Evolutionary conservation across 2,888 invertebrate genomes (phyloP).

Genomic region (Ichneumoninae sp.): DNA sequence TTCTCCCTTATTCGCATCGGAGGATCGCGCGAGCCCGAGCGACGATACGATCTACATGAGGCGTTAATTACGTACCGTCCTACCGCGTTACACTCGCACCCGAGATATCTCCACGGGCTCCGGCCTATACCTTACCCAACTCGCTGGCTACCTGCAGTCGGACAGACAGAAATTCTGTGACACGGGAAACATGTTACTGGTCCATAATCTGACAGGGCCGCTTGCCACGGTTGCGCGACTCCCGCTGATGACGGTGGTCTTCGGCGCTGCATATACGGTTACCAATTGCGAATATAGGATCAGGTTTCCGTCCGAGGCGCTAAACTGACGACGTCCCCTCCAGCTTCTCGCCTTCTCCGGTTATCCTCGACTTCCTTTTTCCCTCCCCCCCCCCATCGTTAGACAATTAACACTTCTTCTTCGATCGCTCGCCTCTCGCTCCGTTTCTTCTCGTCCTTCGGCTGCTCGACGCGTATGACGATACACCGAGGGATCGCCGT

Average conservation of each 20-base stretch:
- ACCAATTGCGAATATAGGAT: conserved; percentile 74
- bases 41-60: conserved; percentile 83
- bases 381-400: not conserved
- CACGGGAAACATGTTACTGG: too few species aligned
- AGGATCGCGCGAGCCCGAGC: conserved; percentile 51
- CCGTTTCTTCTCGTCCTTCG: not conserved
- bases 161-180: too few species aligned
- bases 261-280: conserved; percentile 15
- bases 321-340: conserved; percentile 63
- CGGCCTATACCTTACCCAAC: conserved; percentile 43
- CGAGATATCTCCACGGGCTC: conserved; percentile 74
- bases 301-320: conserved; percentile 72
- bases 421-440: not conserved
- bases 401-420: not conserved
- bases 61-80: conserved; percentile 84
- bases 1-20: conserved; percentile 53
- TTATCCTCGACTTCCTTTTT: too few species aligned
- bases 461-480: conserved; percentile 17
- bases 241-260: conserved; percentile 9
- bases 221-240: not conserved
- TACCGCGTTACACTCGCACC: conserved; percentile 82
- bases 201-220: not conserved
- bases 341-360: conserved; percentile 56
- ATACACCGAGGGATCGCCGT: conserved; percentile 60
- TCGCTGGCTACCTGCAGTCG: conserved; percentile 3